Conservation (phyloP, 2,888 invertebrate species). For the Lasioglossum malachurum region DNA sequence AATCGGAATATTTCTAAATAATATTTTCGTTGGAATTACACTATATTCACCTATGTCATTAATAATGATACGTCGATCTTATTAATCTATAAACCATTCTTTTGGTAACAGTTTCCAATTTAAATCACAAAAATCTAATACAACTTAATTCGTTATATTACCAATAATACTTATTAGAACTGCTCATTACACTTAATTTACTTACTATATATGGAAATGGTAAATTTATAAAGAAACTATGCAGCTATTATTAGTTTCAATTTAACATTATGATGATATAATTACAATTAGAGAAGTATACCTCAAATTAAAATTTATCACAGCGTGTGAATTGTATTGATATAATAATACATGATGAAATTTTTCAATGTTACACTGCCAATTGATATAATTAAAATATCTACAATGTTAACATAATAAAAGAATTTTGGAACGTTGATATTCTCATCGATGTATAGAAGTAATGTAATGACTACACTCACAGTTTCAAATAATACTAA, state of each 20-base stretch:
- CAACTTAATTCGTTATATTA: background rate
- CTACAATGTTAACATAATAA: background rate
- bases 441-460: background rate
- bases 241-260: background rate
- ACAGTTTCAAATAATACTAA: background rate
- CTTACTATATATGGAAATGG: slow-evolving; percentile 5
- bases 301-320: slow-evolving; percentile 27
- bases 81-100: slow-evolving; percentile 4
- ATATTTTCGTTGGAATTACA: background rate
- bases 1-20: slow-evolving; percentile 6
- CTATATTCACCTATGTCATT: background rate
- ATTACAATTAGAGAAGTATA: slow-evolving; percentile 7
- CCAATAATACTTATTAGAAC: background rate
- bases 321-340: slow-evolving; percentile 10
- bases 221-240: slow-evolving; percentile 19
- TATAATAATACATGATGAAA: background rate
- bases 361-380: slow-evolving; percentile 2
- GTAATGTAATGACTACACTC: background rate
- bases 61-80: background rate
- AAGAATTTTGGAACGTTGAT: background rate
- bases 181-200: background rate
- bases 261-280: slow-evolving; percentile 6
- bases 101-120: slow-evolving; percentile 19
- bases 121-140: slow-evolving; percentile 18
- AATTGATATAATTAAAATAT: background rate